Evolutionary conservation across 2,888 invertebrate species (phyloP).

Genomic region (Gymnoscelis rufifasciata): DNA sequence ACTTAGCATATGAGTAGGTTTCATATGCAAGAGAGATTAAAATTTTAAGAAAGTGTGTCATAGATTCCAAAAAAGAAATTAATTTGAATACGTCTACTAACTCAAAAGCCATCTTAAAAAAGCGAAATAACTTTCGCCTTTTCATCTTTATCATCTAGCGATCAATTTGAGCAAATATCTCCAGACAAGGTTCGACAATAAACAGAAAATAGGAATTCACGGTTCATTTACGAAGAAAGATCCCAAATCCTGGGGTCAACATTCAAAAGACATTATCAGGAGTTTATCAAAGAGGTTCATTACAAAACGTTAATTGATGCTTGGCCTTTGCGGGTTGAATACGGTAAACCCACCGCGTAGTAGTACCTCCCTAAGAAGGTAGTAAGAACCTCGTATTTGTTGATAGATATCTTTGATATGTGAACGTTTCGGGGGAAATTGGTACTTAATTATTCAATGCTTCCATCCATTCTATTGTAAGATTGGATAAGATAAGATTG

Average conservation of each 20-base stretch:
- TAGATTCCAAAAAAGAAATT: too few relatives aligned
- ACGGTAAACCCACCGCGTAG: conserved; percentile 8
- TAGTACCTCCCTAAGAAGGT: conserved; percentile 1
- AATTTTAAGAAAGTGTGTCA: too few relatives aligned
- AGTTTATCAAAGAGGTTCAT: conserved; percentile 23
- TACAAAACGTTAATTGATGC: conserved; percentile 25
- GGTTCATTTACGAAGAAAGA: not conserved
- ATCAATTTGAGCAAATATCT: not conserved
- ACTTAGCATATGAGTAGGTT: too few relatives aligned
- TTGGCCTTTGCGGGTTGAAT: conserved; percentile 19
- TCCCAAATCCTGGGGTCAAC: conserved; percentile 4
- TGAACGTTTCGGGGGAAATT: not conserved
- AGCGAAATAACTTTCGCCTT: too few relatives aligned
- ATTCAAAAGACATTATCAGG: conserved; percentile 14
- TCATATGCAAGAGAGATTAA: too few relatives aligned
- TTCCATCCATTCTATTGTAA: too few relatives aligned
- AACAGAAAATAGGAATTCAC: not conserved
- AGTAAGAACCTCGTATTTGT: conserved; percentile 4
- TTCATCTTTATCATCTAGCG: too few relatives aligned
- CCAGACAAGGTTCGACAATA: too few relatives aligned
- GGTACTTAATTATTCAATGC: too few relatives aligned
- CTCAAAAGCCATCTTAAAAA: too few relatives aligned
- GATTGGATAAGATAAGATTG: too few relatives aligned
- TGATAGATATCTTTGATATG: conserved; percentile 9
- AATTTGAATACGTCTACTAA: too few relatives aligned